Percentiles rank a stretch among this genome's conserved stretches.
Conservation (phyloP, 2,797 vertebrate genomes). For the Ispidina lecontei region DNA sequence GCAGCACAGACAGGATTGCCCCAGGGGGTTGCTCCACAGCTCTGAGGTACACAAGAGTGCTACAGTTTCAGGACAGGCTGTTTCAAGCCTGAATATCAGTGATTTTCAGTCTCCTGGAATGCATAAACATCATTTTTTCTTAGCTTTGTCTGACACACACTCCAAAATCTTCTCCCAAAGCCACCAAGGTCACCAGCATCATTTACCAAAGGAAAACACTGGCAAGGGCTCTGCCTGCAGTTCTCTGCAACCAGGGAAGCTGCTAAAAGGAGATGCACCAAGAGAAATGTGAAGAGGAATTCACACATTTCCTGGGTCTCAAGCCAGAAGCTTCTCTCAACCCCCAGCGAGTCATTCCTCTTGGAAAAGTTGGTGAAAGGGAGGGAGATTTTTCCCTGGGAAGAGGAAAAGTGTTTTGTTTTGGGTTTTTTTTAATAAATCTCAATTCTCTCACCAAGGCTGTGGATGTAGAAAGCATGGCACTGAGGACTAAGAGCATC, state of each 20-base stretch:
- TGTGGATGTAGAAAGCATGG: background rate
- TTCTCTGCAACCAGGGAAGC: background rate
- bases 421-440: background rate
- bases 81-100: rapidly evolving
- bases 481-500: background rate
- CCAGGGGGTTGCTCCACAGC: background rate
- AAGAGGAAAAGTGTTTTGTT: background rate
- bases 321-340: background rate
- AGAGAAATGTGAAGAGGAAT: background rate
- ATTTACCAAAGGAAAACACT: background rate
- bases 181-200: background rate
- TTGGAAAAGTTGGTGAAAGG: background rate
- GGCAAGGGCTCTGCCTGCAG: background rate
- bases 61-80: background rate
- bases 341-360: background rate
- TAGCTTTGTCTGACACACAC: background rate
- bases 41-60: background rate
- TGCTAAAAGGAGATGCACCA: background rate
- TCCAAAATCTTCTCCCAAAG: background rate
- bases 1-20: background rate
- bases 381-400: background rate
- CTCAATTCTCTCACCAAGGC: background rate
- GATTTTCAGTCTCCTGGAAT: background rate
- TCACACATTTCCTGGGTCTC: background rate
- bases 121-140: background rate